Evolutionary conservation across 2,888 invertebrate species (phyloP).

Genomic region (Hipparchia semele): DNA sequence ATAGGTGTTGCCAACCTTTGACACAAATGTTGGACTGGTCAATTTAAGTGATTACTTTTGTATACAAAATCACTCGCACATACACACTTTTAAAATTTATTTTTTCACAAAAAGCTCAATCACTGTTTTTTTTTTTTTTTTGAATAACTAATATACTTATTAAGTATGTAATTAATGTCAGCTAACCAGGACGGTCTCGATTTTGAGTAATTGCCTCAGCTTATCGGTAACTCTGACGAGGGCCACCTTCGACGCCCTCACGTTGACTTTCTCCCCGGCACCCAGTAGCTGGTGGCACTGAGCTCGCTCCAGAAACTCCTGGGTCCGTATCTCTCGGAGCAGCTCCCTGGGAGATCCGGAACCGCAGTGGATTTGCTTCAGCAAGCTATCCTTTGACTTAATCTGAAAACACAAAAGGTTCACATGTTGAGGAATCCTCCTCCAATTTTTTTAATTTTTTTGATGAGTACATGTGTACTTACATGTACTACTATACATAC

Average conservation of each 20-base stretch:
- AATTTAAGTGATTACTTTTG: too few relatives aligned
- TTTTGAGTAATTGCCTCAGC: slow-evolving; percentile 90
- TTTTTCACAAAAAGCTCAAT: slow-evolving; percentile 6
- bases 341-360: slow-evolving; percentile 81
- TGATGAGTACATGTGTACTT: too few relatives aligned
- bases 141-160: neutral
- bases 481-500: too few relatives aligned
- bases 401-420: slow-evolving; percentile 78
- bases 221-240: slow-evolving; percentile 93
- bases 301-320: slow-evolving; percentile 91
- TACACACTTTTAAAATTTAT: neutral
- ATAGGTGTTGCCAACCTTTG: too few relatives aligned
- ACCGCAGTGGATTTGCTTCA: slow-evolving; percentile 87
- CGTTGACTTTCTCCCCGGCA: slow-evolving; percentile 90
- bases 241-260: slow-evolving; percentile 90
- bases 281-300: slow-evolving; percentile 90
- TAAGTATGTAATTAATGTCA: slow-evolving; percentile 35
- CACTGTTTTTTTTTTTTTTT: neutral
- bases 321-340: slow-evolving; percentile 88
- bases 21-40: too few relatives aligned
- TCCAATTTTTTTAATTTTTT: neutral
- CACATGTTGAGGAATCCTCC: neutral
- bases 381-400: slow-evolving; percentile 90
- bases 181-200: slow-evolving; percentile 83
- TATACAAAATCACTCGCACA: too few relatives aligned